Base-by-base conservation (phyloP, 2,797 vertebrate genomes). In the Chaetophractus vellerosus region DNA sequence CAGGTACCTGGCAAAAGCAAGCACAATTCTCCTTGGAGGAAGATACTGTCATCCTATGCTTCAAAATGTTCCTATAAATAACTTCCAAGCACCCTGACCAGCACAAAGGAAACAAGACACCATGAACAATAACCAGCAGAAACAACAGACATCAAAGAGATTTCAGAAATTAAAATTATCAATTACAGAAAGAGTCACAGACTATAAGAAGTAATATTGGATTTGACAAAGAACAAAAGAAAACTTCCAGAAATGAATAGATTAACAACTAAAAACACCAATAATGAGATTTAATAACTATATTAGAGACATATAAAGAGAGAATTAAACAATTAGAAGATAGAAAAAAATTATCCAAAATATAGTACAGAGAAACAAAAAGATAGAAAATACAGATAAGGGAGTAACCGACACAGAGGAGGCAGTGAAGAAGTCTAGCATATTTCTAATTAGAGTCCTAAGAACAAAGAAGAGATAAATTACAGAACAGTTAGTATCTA, bases 201-300 rank as follows among this genome's bases (percentile, higher is more conserved):
- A 68, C 16, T 89, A 61, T 5, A 76, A 64, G 21, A 82, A 36
- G 23, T 59, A 31, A 45, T 33, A 88, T 31, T 33, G 88, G 36
- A 87, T 71, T 78, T 78, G 33, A 52, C 76, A 89, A 93, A 90
- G 59, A 78, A 82, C 11, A 75, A 90, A 82, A 68, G 68, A 38
- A 38, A 69, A 71, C 41, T 63, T 90, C 18, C 68, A 61, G 64
- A 45, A 63, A 41, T 61, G 52, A 79, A 76, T 2, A 41, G 48
- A 68, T 55, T 41, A 68, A 38, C 33, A 79, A 78, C 10, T 76
- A 18, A 33, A 52, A 93, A 69, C 64, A 66, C 38, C 55, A 83
- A 69, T 89, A 50, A 89, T 69, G 69, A 50, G 21, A 7, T 26
- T 48, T 78, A 76, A 48, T 21, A 55, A 55, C 50, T 45, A 52